Evolutionary conservation across 2,797 vertebrate genomes (phyloP).

Genomic region (Lagocephalus sceleratus): DNA sequence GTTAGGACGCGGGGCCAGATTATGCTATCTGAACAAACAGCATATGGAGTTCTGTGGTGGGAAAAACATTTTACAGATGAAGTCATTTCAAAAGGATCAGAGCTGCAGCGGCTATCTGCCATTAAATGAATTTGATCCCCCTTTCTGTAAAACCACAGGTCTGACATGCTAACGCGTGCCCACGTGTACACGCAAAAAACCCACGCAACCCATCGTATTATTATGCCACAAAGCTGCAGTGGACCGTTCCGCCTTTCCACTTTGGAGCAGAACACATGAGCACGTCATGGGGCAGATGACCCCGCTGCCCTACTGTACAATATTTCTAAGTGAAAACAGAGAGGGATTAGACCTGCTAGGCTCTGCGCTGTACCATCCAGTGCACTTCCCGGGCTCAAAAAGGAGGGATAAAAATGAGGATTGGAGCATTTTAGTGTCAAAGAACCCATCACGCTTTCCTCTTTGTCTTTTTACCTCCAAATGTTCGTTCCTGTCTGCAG

Average conservation of each 20-base stretch:
- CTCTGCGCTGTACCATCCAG: slow-evolving; percentile 46
- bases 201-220: slow-evolving; percentile 44
- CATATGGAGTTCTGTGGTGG: slow-evolving; percentile 59
- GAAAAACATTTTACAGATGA: slow-evolving; percentile 67
- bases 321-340: slow-evolving; percentile 49
- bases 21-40: slow-evolving; percentile 65
- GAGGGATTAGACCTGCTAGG: slow-evolving; percentile 50
- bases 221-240: slow-evolving; percentile 50
- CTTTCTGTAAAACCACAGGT: slow-evolving; percentile 50
- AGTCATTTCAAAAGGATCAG: slow-evolving; percentile 65
- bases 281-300: slow-evolving; percentile 64
- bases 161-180: slow-evolving; percentile 29
- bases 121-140: slow-evolving; percentile 58
- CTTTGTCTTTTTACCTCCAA: slow-evolving; percentile 21
- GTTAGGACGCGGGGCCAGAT: slow-evolving; percentile 63
- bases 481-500: slow-evolving; percentile 9
- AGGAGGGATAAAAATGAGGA: slow-evolving; percentile 17
- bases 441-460: slow-evolving; percentile 1
- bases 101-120: slow-evolving; percentile 54
- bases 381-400: slow-evolving; percentile 43
- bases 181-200: slow-evolving; percentile 28
- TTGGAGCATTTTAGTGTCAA: slow-evolving; percentile 18
- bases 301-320: slow-evolving; percentile 46
- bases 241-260: slow-evolving; percentile 61
- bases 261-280: slow-evolving; percentile 54